These are phyloP conservation scores for Eurystomus glaucurus DNA, from an alignment of 2,797 vertebrate genomes.

Conservation along the genomic window DNA sequence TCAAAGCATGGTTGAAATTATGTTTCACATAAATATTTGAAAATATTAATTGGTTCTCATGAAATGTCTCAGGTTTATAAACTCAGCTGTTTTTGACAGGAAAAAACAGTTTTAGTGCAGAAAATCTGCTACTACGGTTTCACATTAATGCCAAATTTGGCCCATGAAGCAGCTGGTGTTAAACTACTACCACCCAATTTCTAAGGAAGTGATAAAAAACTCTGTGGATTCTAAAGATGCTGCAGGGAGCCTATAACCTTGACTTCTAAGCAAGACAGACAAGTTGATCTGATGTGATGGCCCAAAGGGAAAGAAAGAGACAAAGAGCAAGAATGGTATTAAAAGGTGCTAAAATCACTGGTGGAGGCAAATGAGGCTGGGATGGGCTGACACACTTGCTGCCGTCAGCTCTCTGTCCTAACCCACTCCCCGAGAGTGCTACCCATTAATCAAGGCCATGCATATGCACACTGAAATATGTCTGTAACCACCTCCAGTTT, in stretches of 20 bases:
- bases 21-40: slow-evolving; percentile 48
- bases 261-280: neutral
- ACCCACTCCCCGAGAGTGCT: neutral
- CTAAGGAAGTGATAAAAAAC: neutral
- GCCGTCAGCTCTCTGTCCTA: neutral
- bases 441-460: neutral
- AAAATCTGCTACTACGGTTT: slow-evolving; percentile 34
- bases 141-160: neutral
- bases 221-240: neutral
- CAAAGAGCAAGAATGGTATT: neutral
- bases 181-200: neutral
- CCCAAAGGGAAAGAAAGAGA: neutral
- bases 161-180: neutral
- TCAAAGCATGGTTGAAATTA: slow-evolving; percentile 42
- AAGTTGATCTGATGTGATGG: neutral
- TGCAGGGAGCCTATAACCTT: neutral
- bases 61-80: neutral
- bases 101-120: neutral
- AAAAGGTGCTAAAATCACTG: neutral
- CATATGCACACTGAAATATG: neutral
- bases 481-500: neutral
- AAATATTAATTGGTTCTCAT: slow-evolving; percentile 54
- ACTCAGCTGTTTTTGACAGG: slow-evolving; percentile 15
- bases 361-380: neutral
- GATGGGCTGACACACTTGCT: neutral